Percentiles rank a stretch among this genome's conserved stretches.
These are phyloP conservation scores for Ectropis grisescens DNA, from an alignment of 1,140 invertebrate genomes.

Conservation along the genomic window DNA sequence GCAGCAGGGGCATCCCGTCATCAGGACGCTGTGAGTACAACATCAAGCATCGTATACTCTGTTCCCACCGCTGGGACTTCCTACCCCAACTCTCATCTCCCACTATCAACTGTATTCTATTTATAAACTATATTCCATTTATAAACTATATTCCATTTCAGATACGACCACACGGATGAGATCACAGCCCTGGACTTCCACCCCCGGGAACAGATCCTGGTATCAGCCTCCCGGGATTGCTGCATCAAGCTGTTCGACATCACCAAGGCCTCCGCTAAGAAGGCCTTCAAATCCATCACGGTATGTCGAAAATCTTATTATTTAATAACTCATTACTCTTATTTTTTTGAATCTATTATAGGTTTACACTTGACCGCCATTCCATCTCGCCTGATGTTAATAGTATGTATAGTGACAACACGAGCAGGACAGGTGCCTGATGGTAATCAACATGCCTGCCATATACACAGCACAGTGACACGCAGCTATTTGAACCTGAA, in stretches of 20 bases:
- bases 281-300: conserved; percentile 95
- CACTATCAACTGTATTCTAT: conserved; percentile 23
- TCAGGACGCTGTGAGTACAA: too few relatives aligned
- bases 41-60: too few relatives aligned
- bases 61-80: conserved; percentile 98
- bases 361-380: too few relatives aligned
- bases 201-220: conserved; percentile 91
- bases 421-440: too few relatives aligned
- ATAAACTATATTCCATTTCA: conserved; percentile 13
- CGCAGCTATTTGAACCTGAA: too few relatives aligned
- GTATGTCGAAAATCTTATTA: conserved; percentile 44
- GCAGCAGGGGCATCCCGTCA: conserved; percentile 91
- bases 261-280: conserved; percentile 97
- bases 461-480: too few relatives aligned
- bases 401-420: too few relatives aligned
- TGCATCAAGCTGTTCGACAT: conserved; percentile 98
- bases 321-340: too few relatives aligned
- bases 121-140: conserved; percentile 1
- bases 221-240: conserved; percentile 94
- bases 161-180: conserved; percentile 97
- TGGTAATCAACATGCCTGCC: too few relatives aligned
- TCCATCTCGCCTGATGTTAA: too few relatives aligned
- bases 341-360: too few relatives aligned
- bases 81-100: too few relatives aligned
- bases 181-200: conserved; percentile 98